Evolutionary conservation across 1,140 invertebrate genomes (phyloP), one percentile per base, ranked within the genome.

Genomic region (Zophobas atratus): DNA sequence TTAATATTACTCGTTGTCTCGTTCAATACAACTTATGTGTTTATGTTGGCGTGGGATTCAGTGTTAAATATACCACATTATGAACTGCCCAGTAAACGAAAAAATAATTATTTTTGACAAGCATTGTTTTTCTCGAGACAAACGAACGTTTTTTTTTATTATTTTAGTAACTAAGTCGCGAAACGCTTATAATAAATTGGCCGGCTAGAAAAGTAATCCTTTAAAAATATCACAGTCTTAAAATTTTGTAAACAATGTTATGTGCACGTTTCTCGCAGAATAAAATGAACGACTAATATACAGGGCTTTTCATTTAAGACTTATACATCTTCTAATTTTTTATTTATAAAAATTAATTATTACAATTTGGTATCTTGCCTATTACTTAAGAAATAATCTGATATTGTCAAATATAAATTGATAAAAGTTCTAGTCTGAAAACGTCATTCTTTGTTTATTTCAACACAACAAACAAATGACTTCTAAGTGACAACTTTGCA

Each of bases 61-160:
- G 32, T 67, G 60, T 76, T 70, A 67, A 70, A 76, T 53, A 70
- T 76, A 53, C 56, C 75, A 60, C 43, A 48, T 76, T 70, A 70
- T 53, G 34, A 55, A 51, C 35, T 75, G 57, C 63, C 51, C 63
- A 35, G 60, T 53, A 33, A 63, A 53, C 57, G 38, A 70, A 70
- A 60, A 76, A 76, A 63, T 70, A 70, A 76, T 70, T 70, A 70
- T 76, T 70, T 75, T 53, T 70, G 56, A 51, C 48, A 49, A 49
- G 35, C 63, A 41, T 70, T 70, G 43, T 39, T 57, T 76, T 43
- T 55, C 67, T 20, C 3, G 70, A 70, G 43, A 51, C 49, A 20
- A 6, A 51, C 49, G 49, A 51, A 8, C 49, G 48, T 20, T 20
- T 39, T 51, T 20, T 6, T 6, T 34, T 56, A 35, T 39, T 43